Percentiles rank a stretch among this genome's conserved stretches.
These are phyloP conservation scores for Polypterus senegalus DNA, from an alignment of 2,113 vertebrate species.

Conservation along the genomic window DNA sequence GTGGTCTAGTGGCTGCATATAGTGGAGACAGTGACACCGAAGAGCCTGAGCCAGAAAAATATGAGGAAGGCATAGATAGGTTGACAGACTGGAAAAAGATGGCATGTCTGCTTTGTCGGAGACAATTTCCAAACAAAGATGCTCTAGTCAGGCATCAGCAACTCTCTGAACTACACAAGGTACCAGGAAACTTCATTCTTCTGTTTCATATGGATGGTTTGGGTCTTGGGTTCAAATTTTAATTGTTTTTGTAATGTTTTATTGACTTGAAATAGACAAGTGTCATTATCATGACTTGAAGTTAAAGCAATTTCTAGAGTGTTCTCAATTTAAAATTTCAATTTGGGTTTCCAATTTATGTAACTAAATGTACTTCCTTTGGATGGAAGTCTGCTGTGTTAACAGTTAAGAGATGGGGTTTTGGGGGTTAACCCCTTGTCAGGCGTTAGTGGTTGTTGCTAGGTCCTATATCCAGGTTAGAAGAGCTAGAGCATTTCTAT, in stretches of 20 bases:
- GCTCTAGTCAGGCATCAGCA: constrained; percentile 83
- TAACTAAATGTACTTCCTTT: too few species aligned
- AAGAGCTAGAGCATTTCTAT: too few species aligned
- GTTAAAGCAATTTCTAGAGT: too few species aligned
- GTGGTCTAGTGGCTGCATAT: constrained; percentile 87
- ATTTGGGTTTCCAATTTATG: too few species aligned
- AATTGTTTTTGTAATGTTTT: background rate
- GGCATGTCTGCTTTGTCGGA: constrained; percentile 84
- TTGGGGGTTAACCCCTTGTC: too few species aligned
- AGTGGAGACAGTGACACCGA: constrained; percentile 94
- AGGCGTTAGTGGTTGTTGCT: too few species aligned
- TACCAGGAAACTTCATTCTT: constrained; percentile 26
- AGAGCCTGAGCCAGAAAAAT: constrained; percentile 62
- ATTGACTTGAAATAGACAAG: too few species aligned
- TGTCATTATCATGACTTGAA: too few species aligned
- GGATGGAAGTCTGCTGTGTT: too few species aligned
- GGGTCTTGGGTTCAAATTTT: background rate
- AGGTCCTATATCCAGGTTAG: too few species aligned
- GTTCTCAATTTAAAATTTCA: too few species aligned
- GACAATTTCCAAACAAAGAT: constrained; percentile 92
- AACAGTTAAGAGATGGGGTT: too few species aligned
- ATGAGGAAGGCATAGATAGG: constrained; percentile 69
- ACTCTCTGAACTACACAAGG: constrained; percentile 94
- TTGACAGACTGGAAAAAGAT: constrained; percentile 92
- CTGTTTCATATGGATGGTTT: background rate